Base-by-base conservation (phyloP, 2,113 vertebrate genomes). In the Cardinalis cardinalis region DNA sequence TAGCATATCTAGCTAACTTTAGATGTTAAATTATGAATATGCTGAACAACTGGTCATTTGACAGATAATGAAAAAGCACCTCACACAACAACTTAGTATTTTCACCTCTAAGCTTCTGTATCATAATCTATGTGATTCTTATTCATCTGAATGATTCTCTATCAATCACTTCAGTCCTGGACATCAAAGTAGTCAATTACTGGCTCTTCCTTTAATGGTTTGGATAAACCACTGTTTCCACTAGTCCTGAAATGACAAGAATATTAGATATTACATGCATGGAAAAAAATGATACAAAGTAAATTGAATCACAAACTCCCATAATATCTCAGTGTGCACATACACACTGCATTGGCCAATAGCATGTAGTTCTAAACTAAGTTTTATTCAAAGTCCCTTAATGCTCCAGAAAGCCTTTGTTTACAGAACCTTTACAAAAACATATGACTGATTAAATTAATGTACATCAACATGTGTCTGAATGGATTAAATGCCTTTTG, bases 111-210 rank as follows among this genome's bases (percentile, higher is more conserved):
- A 68, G 70, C 32, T 85, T 85, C 66, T 70, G 16, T 28, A 88
- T 73, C 36, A 12, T 74, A 88, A 92, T 16, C 53, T 31, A 14
- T 38, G 63, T 48, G 34, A 74, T 81, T 74, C 53, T 53, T 48
- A 82, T 55, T 61, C 48, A 61, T 61, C 34, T 75, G 55, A 75
- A 68, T 55, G 55, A 55, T 72, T 76, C 12, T 51, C 34, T 48
- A 88, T 41, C 72, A 79, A 72, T 81, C 63, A 29, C 44, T 94
- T 98, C 95, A 99, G 95, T 99, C 99, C 93, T 99, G 99, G 82
- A 99, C 99, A 93, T 99, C 99, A 95, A 99, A 99, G 96, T 99
- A 99, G 97, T 99, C 99, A 61, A 99, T 98, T 31, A 98, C 55
- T 6, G 99, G 98, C 80, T 99, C 99, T 71, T 98, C 98, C 94